Evolutionary conservation across 2,113 vertebrate species (phyloP).

Genomic region (Myotis lucifugus): DNA sequence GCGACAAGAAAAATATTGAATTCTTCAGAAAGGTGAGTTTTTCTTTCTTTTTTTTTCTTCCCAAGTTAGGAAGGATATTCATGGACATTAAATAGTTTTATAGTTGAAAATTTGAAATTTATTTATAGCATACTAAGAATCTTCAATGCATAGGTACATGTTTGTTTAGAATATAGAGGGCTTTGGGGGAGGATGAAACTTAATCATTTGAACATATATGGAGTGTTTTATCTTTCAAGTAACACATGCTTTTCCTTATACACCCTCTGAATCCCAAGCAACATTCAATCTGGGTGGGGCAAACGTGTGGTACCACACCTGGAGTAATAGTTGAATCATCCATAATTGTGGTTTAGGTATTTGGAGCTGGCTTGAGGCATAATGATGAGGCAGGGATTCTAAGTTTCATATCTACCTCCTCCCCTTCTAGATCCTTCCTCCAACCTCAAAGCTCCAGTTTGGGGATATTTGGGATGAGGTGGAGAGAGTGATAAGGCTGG

Average conservation of each 20-base stretch:
- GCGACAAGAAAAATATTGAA: not conserved
- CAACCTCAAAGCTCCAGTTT: not conserved
- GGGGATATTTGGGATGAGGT: not conserved
- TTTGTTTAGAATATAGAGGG: not conserved
- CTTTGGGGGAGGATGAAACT: not conserved
- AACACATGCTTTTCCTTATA: not conserved
- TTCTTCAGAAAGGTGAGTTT: conserved; percentile 14
- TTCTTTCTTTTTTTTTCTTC: not conserved
- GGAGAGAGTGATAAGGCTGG: not conserved
- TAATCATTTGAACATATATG: not conserved
- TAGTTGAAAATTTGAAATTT: conserved; percentile 30
- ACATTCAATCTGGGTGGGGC: not conserved
- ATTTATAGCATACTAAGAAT: not conserved
- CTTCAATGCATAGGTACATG: not conserved
- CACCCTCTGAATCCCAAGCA: not conserved
- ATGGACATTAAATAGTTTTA: not conserved
- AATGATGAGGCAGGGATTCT: not conserved
- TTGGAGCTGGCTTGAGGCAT: not conserved
- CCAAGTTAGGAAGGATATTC: not conserved
- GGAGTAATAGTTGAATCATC: conserved; percentile 37
- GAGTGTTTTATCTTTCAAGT: not conserved
- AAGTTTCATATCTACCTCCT: not conserved
- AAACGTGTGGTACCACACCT: not conserved
- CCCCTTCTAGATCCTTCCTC: not conserved
- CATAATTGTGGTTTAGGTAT: not conserved